phyloP scores from a whole-genome alignment of 2,888 invertebrate species.

The Acanthacorydalis orientalis region DNA sequence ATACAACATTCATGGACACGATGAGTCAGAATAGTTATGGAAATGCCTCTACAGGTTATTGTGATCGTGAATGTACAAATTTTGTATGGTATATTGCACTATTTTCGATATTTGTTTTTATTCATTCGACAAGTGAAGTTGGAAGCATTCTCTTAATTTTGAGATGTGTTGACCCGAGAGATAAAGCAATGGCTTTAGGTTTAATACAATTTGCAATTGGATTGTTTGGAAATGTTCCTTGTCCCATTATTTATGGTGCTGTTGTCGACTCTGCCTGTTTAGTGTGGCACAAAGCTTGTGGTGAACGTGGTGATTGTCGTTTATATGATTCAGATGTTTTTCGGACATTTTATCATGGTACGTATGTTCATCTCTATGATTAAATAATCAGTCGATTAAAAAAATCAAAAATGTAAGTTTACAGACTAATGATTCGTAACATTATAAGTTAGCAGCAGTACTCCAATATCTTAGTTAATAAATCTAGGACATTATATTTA shows the following conservation, averaged over 20 bases:
- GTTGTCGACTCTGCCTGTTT: slow-evolving; percentile 85
- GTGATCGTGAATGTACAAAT: slow-evolving; percentile 60
- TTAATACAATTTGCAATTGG: slow-evolving; percentile 88
- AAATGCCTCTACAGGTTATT: slow-evolving; percentile 60
- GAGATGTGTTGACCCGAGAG: slow-evolving; percentile 78
- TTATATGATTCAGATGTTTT: slow-evolving; percentile 75
- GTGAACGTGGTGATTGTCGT: slow-evolving; percentile 67
- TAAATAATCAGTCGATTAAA: background rate
- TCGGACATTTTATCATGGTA: slow-evolving; percentile 73
- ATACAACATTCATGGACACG: slow-evolving; percentile 1
- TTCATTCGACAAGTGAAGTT: slow-evolving; percentile 85
- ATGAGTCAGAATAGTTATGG: slow-evolving; percentile 17
- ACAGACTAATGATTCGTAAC: background rate
- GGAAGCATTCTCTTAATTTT: slow-evolving; percentile 80
- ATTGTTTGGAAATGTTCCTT: slow-evolving; percentile 85
- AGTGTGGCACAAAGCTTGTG: slow-evolving; percentile 70
- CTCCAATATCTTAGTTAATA: no score
- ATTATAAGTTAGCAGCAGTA: no score
- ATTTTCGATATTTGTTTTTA: slow-evolving; percentile 77
- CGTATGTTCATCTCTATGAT: slow-evolving; percentile 13
- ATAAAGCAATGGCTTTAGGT: slow-evolving; percentile 89
- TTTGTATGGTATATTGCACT: slow-evolving; percentile 66
- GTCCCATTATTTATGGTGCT: slow-evolving; percentile 86
- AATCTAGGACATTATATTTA: background rate
- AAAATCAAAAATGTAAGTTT: background rate